Conservation (phyloP, 2,888 invertebrate genomes). For the Ischnus inquisitorius region DNA sequence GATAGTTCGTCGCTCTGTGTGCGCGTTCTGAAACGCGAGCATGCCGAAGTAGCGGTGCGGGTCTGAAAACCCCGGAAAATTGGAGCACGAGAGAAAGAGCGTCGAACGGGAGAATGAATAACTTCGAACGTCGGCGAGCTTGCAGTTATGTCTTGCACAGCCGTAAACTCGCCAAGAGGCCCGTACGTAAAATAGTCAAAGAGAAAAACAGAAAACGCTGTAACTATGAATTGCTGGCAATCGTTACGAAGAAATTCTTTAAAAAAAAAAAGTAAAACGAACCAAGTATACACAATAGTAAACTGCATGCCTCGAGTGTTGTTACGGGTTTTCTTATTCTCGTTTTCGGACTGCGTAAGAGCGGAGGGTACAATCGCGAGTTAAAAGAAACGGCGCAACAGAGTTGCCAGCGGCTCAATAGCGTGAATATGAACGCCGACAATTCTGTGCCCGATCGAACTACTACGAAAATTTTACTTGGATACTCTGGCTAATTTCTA, state of each 20-base stretch:
- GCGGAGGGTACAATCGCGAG: conserved; percentile 20
- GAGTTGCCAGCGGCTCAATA: conserved; percentile 37
- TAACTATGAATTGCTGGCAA: too few relatives aligned
- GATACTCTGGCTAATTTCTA: background rate
- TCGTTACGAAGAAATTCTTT: too few relatives aligned
- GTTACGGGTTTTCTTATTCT: background rate
- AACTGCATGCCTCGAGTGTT: too few relatives aligned
- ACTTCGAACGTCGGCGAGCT: conserved; percentile 34
- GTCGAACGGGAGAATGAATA: conserved; percentile 43
- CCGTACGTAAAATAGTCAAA: background rate
- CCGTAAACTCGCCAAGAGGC: conserved; percentile 36
- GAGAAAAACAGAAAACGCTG: too few relatives aligned
- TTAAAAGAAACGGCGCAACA: conserved; percentile 21
- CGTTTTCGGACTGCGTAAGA: background rate
- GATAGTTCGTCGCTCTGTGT: conserved; percentile 9
- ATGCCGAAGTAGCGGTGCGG: conserved; percentile 40
- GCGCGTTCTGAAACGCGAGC: conserved; percentile 16
- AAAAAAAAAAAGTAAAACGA: too few relatives aligned
- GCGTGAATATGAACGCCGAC: conserved; percentile 12
- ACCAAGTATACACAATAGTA: too few relatives aligned
- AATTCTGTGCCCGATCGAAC: conserved; percentile 38
- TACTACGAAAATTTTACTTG: background rate
- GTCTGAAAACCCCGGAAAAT: conserved; percentile 51
- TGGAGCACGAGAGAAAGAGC: conserved; percentile 40
- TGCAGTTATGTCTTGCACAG: conserved; percentile 19